Evolutionary conservation across 2,113 vertebrate genomes (phyloP), one percentile per base, ranked within the genome.

Genomic region (Myodes glareolus): DNA sequence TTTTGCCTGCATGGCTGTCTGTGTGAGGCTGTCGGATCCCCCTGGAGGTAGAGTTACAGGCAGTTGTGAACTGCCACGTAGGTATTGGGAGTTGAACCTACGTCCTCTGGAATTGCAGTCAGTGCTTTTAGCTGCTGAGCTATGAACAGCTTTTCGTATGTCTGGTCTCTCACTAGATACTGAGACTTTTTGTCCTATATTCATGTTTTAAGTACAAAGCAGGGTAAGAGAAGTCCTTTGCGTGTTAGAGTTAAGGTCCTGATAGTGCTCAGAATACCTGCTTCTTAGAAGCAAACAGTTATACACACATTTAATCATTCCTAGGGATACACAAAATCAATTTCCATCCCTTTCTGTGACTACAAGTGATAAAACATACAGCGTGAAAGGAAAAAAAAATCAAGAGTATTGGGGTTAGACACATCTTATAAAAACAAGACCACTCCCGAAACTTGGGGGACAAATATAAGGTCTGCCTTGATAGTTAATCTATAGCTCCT

Each of bases 201-300:
- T 82, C 39, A 39, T 85, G n/a, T 68, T 81, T 95, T 91, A 85
- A 45, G 11, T 47, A 25, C 45, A 93, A 95, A 95, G 47, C 39
- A 67, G 68, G 17, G n/a, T 58, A 77, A 55, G 42, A 61, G 31
- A 42, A 90, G 25, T 58, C 13, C 77, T 91, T 93, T 84, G 31
- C 87, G 58, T 45, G 27, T 45, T 77, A 45, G 39, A 55, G 39
- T 86, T 47, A 85, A 75, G 63, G 61, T 86, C 33, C 33, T 55
- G 39, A 65, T 39, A 75, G n/a, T 58, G 50, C 90, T 52, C 39
- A 12, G 0, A 75, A 13, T 33, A 36, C 19, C 29, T 21, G 6
- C 33, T 68, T 14, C n/a, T 6, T 70, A 47, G 77, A n/a, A 65
- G 31, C 17, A 70, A 13, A 36, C 3, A 63, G 29, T 68, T 45